These are phyloP conservation scores for Pangasius sanitwongsei DNA, from an alignment of 2,797 vertebrate species.

Conservation along the genomic window DNA sequence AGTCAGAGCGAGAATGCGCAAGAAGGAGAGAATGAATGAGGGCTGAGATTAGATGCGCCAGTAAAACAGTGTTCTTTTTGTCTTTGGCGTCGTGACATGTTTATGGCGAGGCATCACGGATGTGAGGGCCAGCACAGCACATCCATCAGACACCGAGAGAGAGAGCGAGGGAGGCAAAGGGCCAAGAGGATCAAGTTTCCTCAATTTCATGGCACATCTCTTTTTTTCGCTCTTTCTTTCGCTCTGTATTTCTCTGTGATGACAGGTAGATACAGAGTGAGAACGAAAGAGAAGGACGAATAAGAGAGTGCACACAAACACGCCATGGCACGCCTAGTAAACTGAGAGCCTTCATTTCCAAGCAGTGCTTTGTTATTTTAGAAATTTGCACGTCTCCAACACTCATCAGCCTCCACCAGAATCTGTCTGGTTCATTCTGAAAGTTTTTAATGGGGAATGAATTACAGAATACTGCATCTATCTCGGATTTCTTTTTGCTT, in stretches of 20 bases:
- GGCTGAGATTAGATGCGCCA: conserved; percentile 45
- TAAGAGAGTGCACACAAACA: background rate
- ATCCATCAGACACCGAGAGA: conserved; percentile 66
- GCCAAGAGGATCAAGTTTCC: conserved; percentile 67
- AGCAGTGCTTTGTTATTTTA: background rate
- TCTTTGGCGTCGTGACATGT: conserved; percentile 73
- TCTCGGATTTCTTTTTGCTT: background rate
- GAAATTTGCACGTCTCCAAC: background rate
- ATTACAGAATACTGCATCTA: background rate
- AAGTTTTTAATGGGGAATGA: background rate
- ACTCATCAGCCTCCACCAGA: background rate
- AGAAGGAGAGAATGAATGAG: conserved; percentile 34
- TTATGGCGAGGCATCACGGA: conserved; percentile 68
- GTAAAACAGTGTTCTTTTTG: conserved; percentile 67
- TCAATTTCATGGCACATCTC: conserved; percentile 65
- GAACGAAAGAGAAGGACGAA: background rate
- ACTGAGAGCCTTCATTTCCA: conserved; percentile 5
- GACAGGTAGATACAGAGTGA: conserved; percentile 22
- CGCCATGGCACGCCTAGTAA: background rate
- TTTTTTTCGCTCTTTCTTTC: conserved; percentile 41
- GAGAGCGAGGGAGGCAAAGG: conserved; percentile 6
- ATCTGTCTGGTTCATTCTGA: background rate
- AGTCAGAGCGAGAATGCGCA: conserved; percentile 21
- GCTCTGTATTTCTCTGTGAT: conserved; percentile 17
- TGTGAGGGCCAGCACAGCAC: conserved; percentile 61